Evolutionary conservation across 2,888 invertebrate species (phyloP), one percentile per base, ranked within the genome.

Genomic region (Mythimna albipuncta): DNA sequence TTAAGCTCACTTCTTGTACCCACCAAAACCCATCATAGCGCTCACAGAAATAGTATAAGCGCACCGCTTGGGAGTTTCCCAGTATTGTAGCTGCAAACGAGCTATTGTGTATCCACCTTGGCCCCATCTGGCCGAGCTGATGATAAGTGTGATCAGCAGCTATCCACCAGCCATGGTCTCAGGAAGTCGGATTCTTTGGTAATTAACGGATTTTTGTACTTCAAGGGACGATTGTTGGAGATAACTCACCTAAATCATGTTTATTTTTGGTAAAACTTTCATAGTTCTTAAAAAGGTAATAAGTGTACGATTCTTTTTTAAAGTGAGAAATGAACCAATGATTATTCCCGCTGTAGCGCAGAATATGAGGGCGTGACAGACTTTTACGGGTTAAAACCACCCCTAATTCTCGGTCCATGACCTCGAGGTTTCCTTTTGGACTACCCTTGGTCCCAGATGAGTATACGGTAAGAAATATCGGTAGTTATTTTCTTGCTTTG

Each of bases 21-120:
- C 1, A 4, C 5, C 64, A 58, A 32, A 69, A 66, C 66, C 63
- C 67, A 77, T 72, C 82, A 85, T 82, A 85, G 85, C 77, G 86
- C 87, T 87, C 85, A 87, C 89, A 91, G 89, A 89, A 89, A 90
- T 89, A 86, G 87, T 86, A 83, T 87, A 89, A 89, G 83, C 87
- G 83, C 86, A 83, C 84, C 77, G 85, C 87, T 89, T 93, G 94
- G 89, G 94, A 94, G 90, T 88, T 91, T 94, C 94, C 85, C 94
- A 94, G 92, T 86, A 92, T 92, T 92, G 91, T 92, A 79, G 78
- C 35, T 65, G 78, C 80, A 85, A 85, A 88, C 82, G 83, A 83
- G 68, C 89, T 83, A 92, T 94, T 94, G 93, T 94, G 71, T 66
- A 63, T 66, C 76, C 82, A 88, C 93, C 94, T 94, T 94, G 94